Percentiles rank a stretch among this genome's conserved stretches.
These are phyloP conservation scores for Hipparchia sbordonii DNA, from an alignment of 2,888 invertebrate species.

Conservation along the genomic window DNA sequence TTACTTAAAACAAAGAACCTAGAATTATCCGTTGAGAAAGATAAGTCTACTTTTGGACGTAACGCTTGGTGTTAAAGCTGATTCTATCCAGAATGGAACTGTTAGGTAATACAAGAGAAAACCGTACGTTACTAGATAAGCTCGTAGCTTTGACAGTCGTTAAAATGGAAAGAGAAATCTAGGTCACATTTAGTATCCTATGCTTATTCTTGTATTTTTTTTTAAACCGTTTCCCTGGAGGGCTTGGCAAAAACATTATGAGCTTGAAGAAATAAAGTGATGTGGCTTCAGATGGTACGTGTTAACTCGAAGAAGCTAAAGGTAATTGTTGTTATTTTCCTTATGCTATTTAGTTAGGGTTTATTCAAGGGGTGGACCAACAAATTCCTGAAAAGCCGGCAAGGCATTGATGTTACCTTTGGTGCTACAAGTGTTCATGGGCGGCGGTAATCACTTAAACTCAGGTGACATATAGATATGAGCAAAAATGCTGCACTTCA, in stretches of 20 bases:
- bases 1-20: no score
- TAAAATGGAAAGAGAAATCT: conserved; percentile 18
- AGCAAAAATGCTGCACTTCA: no score
- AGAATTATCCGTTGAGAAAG: background rate
- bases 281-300: no score
- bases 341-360: no score
- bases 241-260: background rate
- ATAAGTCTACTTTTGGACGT: background rate
- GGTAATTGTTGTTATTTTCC: no score
- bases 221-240: background rate
- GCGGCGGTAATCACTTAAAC: no score
- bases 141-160: conserved; percentile 19
- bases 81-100: conserved; percentile 18
- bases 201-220: conserved; percentile 8
- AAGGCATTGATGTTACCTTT: no score
- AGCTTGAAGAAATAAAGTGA: background rate
- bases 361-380: no score
- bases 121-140: conserved; percentile 12
- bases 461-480: no score
- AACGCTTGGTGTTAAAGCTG: conserved; percentile 7
- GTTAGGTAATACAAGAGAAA: conserved; percentile 22
- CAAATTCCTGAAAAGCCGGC: no score
- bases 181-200: conserved; percentile 10
- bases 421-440: no score
- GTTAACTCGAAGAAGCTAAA: no score